These are phyloP conservation scores for Clavelina lepadiformis DNA, from an alignment of 23 tunicate species.

Conservation along the genomic window DNA sequence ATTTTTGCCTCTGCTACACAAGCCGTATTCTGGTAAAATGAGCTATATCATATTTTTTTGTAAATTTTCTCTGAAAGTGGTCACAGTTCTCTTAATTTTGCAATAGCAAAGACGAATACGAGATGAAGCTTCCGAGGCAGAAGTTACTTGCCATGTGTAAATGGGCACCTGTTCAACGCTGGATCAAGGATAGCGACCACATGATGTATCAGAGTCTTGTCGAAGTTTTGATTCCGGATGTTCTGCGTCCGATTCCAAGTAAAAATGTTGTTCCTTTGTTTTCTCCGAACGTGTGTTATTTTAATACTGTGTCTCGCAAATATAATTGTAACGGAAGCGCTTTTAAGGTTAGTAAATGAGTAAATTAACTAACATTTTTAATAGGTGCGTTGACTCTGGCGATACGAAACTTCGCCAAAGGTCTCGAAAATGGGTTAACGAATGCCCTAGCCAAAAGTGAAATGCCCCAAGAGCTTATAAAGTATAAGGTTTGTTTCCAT, in stretches of 20 bases:
- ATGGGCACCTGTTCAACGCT: slow-evolving; percentile 73
- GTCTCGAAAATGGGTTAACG: slow-evolving; percentile 52
- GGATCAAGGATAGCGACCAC: slow-evolving; percentile 94
- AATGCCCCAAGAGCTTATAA: slow-evolving; percentile 41
- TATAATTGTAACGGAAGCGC: no score
- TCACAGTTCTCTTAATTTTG: not conserved
- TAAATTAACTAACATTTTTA: slow-evolving; percentile 3
- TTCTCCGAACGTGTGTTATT: no score
- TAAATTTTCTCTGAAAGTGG: no score
- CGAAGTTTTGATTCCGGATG: slow-evolving; percentile 97
- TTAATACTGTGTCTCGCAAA: no score
- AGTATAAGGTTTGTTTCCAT: slow-evolving; percentile 48
- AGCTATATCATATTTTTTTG: no score
- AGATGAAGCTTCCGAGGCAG: slow-evolving; percentile 60
- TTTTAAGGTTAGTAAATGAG: no score
- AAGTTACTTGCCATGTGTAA: slow-evolving; percentile 61
- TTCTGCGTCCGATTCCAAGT: slow-evolving; percentile 94
- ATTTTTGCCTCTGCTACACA: no score
- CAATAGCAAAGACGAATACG: slow-evolving; percentile 60
- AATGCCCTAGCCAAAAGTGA: slow-evolving; percentile 43
- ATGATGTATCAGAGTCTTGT: slow-evolving; percentile 90
- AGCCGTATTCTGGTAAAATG: no score
- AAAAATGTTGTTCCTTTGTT: no score
- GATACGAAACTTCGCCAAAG: slow-evolving; percentile 88
- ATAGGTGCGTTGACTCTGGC: slow-evolving; percentile 90